A percentile compares a stretch with the other conserved stretches of the same genome.
Evolutionary conservation across 2,797 vertebrate genomes (phyloP).

Genomic region (Falco berigora): DNA sequence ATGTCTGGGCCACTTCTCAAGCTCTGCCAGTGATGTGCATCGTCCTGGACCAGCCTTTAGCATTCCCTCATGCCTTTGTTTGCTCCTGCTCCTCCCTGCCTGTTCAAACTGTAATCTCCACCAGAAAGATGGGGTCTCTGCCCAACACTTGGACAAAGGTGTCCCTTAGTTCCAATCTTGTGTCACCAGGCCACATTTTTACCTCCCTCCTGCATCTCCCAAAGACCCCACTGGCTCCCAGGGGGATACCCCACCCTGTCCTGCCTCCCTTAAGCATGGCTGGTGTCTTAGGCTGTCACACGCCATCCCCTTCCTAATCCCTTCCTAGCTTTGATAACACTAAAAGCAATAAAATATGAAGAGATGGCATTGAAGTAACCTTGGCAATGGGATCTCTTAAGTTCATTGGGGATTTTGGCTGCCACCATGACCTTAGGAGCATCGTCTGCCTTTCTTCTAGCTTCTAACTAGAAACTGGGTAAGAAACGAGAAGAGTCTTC

Average conservation of each 20-base stretch:
- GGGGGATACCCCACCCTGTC: background rate
- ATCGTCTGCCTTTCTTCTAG: background rate
- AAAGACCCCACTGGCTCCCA: background rate
- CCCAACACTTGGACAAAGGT: background rate
- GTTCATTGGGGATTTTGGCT: background rate
- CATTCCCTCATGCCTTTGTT: background rate
- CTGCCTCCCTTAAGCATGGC: background rate
- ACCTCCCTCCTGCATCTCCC: background rate
- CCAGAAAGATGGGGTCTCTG: background rate
- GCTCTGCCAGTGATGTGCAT: background rate
- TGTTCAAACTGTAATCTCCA: background rate
- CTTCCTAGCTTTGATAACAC: background rate
- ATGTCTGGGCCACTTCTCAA: background rate
- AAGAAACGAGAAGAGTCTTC: background rate
- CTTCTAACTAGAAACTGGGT: background rate
- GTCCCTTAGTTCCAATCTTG: background rate
- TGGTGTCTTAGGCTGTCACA: background rate
- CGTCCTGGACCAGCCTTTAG: background rate
- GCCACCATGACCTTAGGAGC: background rate
- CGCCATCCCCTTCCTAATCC: background rate
- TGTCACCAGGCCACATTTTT: accelerated
- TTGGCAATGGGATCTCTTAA: background rate
- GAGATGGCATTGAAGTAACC: background rate
- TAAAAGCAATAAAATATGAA: background rate
- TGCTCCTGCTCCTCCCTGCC: background rate